Conservation (phyloP, 1,140 invertebrate species). For the Aricia agestis region DNA sequence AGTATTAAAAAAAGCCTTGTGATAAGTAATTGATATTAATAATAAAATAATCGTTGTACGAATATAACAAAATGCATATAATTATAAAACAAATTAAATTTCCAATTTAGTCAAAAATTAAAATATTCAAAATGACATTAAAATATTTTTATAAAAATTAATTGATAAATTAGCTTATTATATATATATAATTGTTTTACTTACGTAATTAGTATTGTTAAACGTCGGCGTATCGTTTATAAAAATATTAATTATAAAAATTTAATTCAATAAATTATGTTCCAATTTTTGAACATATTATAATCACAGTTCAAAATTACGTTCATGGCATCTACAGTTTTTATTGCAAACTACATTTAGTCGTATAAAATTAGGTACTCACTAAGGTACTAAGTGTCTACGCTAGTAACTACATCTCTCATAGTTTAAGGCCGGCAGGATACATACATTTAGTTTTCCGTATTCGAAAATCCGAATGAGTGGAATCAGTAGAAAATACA, state of each 20-base stretch:
- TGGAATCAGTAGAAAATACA: too few species aligned
- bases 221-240: conserved; percentile 17
- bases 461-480: too few species aligned
- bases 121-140: conserved; percentile 5
- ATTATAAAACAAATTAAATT: conserved; percentile 4
- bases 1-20: neutral
- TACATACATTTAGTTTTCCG: too few species aligned
- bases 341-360: conserved; percentile 40
- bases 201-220: conserved; percentile 11
- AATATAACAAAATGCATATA: conserved; percentile 28
- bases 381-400: conserved; percentile 36
- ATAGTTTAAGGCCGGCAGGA: too few species aligned
- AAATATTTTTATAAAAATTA: neutral
- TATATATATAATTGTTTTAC: neutral
- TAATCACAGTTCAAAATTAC: conserved; percentile 73
- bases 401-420: conserved; percentile 32
- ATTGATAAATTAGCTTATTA: conserved; percentile 5
- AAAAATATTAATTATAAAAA: conserved; percentile 10
- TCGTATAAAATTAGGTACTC: conserved; percentile 49
- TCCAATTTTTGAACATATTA: conserved; percentile 65
- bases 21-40: neutral
- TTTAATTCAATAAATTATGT: conserved; percentile 46
- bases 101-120: conserved; percentile 7
- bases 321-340: conserved; percentile 61
- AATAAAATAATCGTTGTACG: conserved; percentile 38